Evolutionary conservation across 1,140 invertebrate genomes (phyloP).

Genomic region (Parapsyche elsis): DNA sequence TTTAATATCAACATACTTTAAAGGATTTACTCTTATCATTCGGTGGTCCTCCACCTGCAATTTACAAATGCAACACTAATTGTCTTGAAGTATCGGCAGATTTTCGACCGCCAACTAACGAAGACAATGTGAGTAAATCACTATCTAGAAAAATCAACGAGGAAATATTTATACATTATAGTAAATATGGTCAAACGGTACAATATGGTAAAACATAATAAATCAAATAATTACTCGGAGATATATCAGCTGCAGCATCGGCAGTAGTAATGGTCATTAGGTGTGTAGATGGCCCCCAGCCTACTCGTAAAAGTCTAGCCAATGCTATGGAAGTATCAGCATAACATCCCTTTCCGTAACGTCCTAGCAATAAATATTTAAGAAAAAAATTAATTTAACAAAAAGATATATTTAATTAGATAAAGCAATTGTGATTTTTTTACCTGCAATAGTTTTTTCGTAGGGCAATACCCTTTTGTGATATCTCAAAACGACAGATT

Average conservation of each 20-base stretch:
- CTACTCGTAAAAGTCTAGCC: conserved; percentile 77
- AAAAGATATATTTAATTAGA: neutral
- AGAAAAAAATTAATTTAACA: neutral
- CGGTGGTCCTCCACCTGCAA: conserved; percentile 51
- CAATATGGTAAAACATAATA: neutral
- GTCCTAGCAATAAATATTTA: conserved; percentile 58
- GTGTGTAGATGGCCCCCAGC: conserved; percentile 78
- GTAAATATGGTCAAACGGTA: conserved; percentile 13
- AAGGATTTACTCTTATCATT: conserved; percentile 39
- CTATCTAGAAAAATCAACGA: conserved; percentile 53
- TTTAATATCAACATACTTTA: conserved; percentile 40
- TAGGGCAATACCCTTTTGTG: conserved; percentile 64
- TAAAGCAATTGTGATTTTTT: conserved; percentile 42
- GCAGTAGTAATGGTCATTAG: conserved; percentile 67
- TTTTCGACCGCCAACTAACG: conserved; percentile 58
- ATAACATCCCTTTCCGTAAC: conserved; percentile 67
- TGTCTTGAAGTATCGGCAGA: conserved; percentile 60
- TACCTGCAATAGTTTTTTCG: conserved; percentile 63
- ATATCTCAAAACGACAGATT: conserved; percentile 62
- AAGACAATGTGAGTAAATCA: conserved; percentile 57
- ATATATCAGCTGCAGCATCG: conserved; percentile 57
- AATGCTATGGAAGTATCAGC: conserved; percentile 75
- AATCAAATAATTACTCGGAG: conserved; percentile 57
- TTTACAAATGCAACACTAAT: conserved; percentile 55
- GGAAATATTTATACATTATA: conserved; percentile 12